Base-by-base conservation (phyloP, 2,888 invertebrate species). In the Eurois occulta region DNA sequence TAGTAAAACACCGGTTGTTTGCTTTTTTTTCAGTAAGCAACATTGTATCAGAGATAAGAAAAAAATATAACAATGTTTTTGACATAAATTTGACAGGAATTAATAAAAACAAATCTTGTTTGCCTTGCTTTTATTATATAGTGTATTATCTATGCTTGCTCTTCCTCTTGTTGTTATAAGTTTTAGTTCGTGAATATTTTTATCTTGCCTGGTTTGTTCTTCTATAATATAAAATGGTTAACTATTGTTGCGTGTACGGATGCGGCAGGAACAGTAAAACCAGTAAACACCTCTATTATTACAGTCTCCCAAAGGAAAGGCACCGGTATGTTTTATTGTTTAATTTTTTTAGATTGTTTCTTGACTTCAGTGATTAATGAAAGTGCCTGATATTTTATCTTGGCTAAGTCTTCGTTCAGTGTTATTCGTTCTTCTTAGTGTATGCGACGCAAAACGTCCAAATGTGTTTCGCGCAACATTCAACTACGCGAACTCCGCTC, bases 231-330 rank as follows among this genome's bases (percentile, higher is more conserved):
- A 85, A 69, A 82, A 96, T 96, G 96, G 96, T 96, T 5, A 96
- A 96, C 84, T 95, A 96, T 84, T 96, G 96, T 82, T 95, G 95
- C 85, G 96, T 96, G 0, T 77, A 89, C 46, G 94, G 95, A 43
- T 96, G 96, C 81, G 93, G 93, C 11, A 92, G 95, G 13, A 96
- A 96, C 76, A 95, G 94, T 83, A 92, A 93, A 88, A 89, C 87
- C n/a, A 93, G 94, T 85, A 94, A 93, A 81, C 93, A 95, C 85
- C 91, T 96, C 62, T 94, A 94, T 80, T 96, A 91, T 82, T 96
- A 94, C 78, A 91, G 93, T 71, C 90, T 95, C n/a, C 96, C 96
- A 2, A 95, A 94, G 83, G 95, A 95, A 78, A 90, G 86, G 82
- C 81, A 91, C 72, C 91, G 96, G 96, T 96, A 84, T 85, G 89